These are phyloP conservation scores for Dermatophagoides farinae DNA, from an alignment of 1,140 invertebrate species.

Conservation along the genomic window DNA sequence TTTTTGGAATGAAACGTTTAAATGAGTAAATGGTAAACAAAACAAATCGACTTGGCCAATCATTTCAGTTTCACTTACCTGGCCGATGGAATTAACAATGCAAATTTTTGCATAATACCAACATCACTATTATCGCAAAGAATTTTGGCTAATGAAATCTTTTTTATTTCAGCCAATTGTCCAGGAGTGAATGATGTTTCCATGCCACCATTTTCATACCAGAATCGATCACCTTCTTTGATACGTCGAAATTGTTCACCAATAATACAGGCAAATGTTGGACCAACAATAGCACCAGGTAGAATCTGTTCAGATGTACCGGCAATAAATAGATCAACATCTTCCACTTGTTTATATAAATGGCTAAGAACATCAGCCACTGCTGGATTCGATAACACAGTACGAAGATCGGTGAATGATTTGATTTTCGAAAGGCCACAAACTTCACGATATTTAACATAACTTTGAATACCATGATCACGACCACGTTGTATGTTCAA, in stretches of 20 bases:
- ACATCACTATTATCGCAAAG: constrained; percentile 79
- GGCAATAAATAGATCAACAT: constrained; percentile 26
- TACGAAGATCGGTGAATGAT: constrained; percentile 47
- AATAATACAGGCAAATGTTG: constrained; percentile 35
- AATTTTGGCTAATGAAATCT: constrained; percentile 64
- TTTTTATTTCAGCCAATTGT: constrained; percentile 78
- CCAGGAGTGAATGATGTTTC: constrained; percentile 36
- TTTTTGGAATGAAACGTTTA: neutral
- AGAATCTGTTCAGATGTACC: constrained; percentile 23
- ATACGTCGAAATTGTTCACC: constrained; percentile 31
- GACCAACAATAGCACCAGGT: constrained; percentile 31
- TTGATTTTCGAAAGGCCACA: constrained; percentile 51
- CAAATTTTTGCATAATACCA: neutral
- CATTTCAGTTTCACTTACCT: neutral
- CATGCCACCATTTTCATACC: constrained; percentile 46
- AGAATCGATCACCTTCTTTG: constrained; percentile 42
- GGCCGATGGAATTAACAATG: neutral
- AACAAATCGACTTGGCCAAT: neutral
- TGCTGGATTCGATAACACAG: constrained; percentile 25
- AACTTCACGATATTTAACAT: constrained; percentile 54
- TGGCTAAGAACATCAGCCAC: constrained; percentile 37
- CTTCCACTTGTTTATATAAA: constrained; percentile 24
- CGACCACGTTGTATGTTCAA: constrained; percentile 69
- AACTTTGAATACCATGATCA: constrained; percentile 64
- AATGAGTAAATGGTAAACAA: neutral